phyloP scores from a whole-genome alignment of 2,113 vertebrate genomes.

The Vidua chalybeata region DNA sequence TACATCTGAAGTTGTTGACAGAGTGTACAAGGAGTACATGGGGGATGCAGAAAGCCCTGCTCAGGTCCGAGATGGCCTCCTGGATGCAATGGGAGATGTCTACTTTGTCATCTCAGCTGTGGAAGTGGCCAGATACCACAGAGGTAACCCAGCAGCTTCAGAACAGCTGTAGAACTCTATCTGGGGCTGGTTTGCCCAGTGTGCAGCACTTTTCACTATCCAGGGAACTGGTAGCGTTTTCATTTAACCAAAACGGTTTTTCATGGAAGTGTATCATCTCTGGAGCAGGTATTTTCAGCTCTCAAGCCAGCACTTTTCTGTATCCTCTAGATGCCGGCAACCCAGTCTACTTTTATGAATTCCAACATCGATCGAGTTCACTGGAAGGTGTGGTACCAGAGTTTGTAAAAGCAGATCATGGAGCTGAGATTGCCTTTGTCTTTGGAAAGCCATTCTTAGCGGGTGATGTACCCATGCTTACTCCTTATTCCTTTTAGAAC shows the following conservation, averaged over 20 bases:
- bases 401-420: conserved; percentile 84
- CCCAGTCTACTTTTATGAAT: conserved; percentile 88
- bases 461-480: conserved; percentile 17
- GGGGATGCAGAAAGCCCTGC: conserved; percentile 44
- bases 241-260: background rate
- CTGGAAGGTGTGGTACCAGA: conserved; percentile 61
- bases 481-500: conserved; percentile 27
- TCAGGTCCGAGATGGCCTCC: conserved; percentile 69
- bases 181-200: too few species aligned
- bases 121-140: conserved; percentile 69
- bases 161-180: background rate
- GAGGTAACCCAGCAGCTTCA: conserved; percentile 65
- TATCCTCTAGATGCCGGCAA: conserved; percentile 75
- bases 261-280: background rate
- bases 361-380: conserved; percentile 72
- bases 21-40: conserved; percentile 58
- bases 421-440: conserved; percentile 80
- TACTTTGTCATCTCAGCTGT: conserved; percentile 57
- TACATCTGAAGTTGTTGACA: background rate
- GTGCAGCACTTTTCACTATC: background rate
- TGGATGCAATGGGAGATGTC: conserved; percentile 63
- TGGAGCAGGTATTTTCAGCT: background rate
- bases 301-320: background rate
- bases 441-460: conserved; percentile 81
- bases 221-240: background rate